Conservation (phyloP, 1,140 invertebrate species). For the Holotrichia oblita region DNA sequence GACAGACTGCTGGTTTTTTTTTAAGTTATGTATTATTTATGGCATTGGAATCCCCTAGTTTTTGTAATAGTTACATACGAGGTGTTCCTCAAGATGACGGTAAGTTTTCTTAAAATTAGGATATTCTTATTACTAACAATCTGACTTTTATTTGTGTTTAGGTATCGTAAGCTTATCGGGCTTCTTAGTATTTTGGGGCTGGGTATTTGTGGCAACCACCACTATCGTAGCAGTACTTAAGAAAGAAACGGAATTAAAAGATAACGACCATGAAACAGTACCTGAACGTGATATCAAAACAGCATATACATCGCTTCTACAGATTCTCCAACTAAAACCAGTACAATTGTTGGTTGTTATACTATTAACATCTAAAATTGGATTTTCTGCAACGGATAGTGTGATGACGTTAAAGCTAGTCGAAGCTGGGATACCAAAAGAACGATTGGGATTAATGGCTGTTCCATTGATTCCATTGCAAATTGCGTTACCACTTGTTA, state of each 20-base stretch:
- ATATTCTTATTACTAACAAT: background rate
- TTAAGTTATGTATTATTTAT: slow-evolving; percentile 97
- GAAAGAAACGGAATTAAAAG: slow-evolving; percentile 72
- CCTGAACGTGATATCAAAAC: slow-evolving; percentile 64
- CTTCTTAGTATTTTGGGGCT: slow-evolving; percentile 96
- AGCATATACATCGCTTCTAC: slow-evolving; percentile 86
- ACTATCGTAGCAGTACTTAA: slow-evolving; percentile 92
- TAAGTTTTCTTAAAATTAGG: slow-evolving; percentile 38
- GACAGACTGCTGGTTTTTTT: slow-evolving; percentile 98
- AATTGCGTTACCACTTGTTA: slow-evolving; percentile 89
- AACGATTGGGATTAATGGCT: slow-evolving; percentile 90
- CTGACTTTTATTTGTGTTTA: slow-evolving; percentile 42
- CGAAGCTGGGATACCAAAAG: slow-evolving; percentile 95
- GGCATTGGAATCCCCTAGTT: slow-evolving; percentile 95
- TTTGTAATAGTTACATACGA: slow-evolving; percentile 94
- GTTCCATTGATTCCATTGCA: slow-evolving; percentile 95
- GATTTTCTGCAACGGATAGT: slow-evolving; percentile 95
- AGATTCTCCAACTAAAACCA: slow-evolving; percentile 85
- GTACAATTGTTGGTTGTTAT: slow-evolving; percentile 82
- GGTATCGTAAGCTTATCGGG: slow-evolving; percentile 88
- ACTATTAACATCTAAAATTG: slow-evolving; percentile 92
- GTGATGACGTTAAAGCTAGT: slow-evolving; percentile 95
- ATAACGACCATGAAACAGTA: slow-evolving; percentile 61
- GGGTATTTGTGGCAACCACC: slow-evolving; percentile 90
- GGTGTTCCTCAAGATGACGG: slow-evolving; percentile 73